Conservation (phyloP, 2,888 invertebrate species). For the Standfussiana lucernea region DNA sequence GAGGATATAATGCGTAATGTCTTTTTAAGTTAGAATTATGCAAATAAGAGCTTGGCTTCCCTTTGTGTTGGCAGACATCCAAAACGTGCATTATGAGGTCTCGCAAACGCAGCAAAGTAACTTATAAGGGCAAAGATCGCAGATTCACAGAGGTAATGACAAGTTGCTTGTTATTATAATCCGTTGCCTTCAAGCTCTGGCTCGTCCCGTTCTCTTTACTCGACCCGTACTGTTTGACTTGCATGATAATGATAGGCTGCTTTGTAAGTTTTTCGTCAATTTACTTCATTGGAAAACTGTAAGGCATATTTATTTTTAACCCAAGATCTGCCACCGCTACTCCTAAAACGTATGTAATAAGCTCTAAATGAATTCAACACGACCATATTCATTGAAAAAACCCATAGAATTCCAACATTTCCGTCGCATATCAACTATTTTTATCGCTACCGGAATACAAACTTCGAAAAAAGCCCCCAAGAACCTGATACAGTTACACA, state of each 20-base stretch:
- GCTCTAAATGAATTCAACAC: conserved; percentile 13
- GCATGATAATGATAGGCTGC: conserved; percentile 4
- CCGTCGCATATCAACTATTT: conserved; percentile 49
- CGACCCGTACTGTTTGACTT: conserved; percentile 33
- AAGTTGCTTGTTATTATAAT: conserved; percentile 30
- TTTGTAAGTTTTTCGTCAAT: conserved; percentile 5
- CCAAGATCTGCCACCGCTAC: background rate
- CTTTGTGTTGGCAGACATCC: conserved; percentile 33
- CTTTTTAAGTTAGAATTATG: conserved; percentile 49
- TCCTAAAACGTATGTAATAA: background rate
- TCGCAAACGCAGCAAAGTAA: conserved; percentile 19
- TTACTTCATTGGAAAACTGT: background rate
- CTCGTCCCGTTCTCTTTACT: conserved; percentile 31
- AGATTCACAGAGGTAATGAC: conserved; percentile 33
- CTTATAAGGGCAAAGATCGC: conserved; percentile 47
- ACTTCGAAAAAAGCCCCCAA: conserved; percentile 50
- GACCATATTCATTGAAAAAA: conserved; percentile 32
- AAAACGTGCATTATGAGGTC: conserved; percentile 28
- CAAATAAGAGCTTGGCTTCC: conserved; percentile 27
- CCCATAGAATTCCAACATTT: conserved; percentile 38
- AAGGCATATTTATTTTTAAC: background rate
- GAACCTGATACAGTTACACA: conserved; percentile 68
- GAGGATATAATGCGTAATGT: conserved; percentile 46
- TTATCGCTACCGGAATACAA: conserved; percentile 47
- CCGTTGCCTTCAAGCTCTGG: conserved; percentile 12